Evolutionary conservation across 2,113 vertebrate species (phyloP), one percentile per base, ranked within the genome.

Genomic region (Eurypyga helias): DNA sequence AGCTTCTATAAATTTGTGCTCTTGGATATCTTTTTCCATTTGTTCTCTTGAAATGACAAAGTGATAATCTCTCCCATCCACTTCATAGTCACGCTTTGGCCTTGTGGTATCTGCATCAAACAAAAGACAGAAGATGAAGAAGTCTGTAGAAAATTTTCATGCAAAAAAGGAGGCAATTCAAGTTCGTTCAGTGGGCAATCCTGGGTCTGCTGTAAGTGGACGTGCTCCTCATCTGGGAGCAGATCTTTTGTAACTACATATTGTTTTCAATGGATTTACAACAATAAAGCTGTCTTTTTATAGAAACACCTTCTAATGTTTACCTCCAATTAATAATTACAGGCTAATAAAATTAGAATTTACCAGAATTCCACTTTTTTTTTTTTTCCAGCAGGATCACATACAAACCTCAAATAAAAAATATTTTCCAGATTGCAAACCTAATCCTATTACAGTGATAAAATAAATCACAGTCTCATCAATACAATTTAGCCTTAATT

Each of bases 1-100:
- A 5, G 99, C 99, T 97, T 99, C 99, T 75, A 99, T 99, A 97
- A 99, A 99, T 97, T 99, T 99, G 99, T 99, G 99, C 98, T 99
- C 99, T 98, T 99, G 99, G 87, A 99, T 99, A 93, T 99, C 99
- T 94, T 99, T 99, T 97, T 99, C 99, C 99, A 99, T 99, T 97
- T 99, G 99, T 93, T 99, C 99, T 97, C 99, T 98, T 90, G 99
- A 99, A 97, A 97, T 98, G 96, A 99, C 98, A 95, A 99, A 99
- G 97, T 99, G 99, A 96, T 99, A 99, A 98, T 99, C 99, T 93
- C 99, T 98, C 43, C 99, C 99, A 43, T 99, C 99, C 82, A 99
- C 99, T 97, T 99, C 99, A 11, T 99, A 99, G 97, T 99, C 99
- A 94, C 99, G 98, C 97, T 98, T 99, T 49, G 98, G 98, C 97